Percentiles rank a stretch among this genome's conserved stretches.
phyloP scores from a whole-genome alignment of 2,888 invertebrate species.

The Meteorus colon region DNA sequence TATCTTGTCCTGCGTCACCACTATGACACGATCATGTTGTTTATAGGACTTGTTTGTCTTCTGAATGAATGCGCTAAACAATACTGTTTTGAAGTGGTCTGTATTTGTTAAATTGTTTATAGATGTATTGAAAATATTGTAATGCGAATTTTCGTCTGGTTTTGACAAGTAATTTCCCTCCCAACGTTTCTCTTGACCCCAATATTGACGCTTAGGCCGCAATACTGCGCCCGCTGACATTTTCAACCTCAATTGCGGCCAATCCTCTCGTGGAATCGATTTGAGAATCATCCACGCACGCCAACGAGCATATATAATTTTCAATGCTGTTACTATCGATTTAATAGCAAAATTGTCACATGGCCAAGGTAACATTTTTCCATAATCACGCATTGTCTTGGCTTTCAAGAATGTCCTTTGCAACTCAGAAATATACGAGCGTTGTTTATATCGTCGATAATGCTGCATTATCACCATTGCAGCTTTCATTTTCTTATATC shows the following conservation, averaged over 20 bases:
- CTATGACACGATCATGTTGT: constrained; percentile 89
- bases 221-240: constrained; percentile 84
- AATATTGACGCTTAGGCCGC: constrained; percentile 79
- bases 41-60: constrained; percentile 79
- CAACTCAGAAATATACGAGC: constrained; percentile 81
- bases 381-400: constrained; percentile 82
- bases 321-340: constrained; percentile 78
- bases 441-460: constrained; percentile 86
- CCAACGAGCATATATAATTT: constrained; percentile 85
- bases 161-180: constrained; percentile 87
- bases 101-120: constrained; percentile 81
- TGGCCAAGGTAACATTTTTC: constrained; percentile 89
- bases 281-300: constrained; percentile 89
- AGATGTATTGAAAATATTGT: constrained; percentile 79
- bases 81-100: constrained; percentile 78
- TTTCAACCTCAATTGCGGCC: constrained; percentile 90
- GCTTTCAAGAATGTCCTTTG: constrained; percentile 80
- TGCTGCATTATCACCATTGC: constrained; percentile 86
- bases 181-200: constrained; percentile 88
- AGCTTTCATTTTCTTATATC: constrained; percentile 90
- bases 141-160: constrained; percentile 80
- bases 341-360: constrained; percentile 82
- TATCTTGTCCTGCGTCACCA: constrained; percentile 88
- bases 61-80: constrained; percentile 71
- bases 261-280: constrained; percentile 86